Evolutionary conservation across 2,797 vertebrate genomes (phyloP).

Genomic region (Enteromius unitaeniatus): DNA sequence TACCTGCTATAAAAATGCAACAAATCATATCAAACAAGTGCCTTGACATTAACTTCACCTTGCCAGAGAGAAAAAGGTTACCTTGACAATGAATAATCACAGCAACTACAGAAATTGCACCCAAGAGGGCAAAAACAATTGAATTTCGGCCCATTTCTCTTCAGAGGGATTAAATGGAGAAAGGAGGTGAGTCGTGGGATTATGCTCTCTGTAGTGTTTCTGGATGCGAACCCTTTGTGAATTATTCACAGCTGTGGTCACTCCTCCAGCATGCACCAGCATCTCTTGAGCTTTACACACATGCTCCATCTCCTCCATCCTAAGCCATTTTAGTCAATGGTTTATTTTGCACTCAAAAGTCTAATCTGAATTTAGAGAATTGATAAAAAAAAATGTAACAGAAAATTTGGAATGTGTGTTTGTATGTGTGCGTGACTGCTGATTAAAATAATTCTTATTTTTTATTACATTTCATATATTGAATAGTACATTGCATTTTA

Average conservation of each 20-base stretch:
- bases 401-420: no score
- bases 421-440: no score
- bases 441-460: no score
- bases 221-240: constrained; percentile 39
- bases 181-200: constrained; percentile 37
- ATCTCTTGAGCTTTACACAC: constrained; percentile 46
- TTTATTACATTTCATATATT: no score
- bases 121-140: constrained; percentile 32
- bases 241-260: constrained; percentile 54
- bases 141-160: constrained; percentile 27
- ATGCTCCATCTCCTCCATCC: neutral
- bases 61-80: neutral
- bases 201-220: constrained; percentile 17
- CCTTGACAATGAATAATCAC: constrained; percentile 46
- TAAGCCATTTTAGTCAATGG: constrained; percentile 10
- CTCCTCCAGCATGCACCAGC: constrained; percentile 22
- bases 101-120: constrained; percentile 17
- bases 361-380: no score
- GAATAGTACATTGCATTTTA: no score
- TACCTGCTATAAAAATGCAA: no score
- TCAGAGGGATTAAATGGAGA: constrained; percentile 20
- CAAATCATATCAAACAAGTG: no score
- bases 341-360: neutral
- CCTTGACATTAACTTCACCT: constrained; percentile 43
- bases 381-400: no score